Evolutionary conservation across 2,113 vertebrate species (phyloP), one percentile per base, ranked within the genome.

Genomic region (Hydrolagus affinis): DNA sequence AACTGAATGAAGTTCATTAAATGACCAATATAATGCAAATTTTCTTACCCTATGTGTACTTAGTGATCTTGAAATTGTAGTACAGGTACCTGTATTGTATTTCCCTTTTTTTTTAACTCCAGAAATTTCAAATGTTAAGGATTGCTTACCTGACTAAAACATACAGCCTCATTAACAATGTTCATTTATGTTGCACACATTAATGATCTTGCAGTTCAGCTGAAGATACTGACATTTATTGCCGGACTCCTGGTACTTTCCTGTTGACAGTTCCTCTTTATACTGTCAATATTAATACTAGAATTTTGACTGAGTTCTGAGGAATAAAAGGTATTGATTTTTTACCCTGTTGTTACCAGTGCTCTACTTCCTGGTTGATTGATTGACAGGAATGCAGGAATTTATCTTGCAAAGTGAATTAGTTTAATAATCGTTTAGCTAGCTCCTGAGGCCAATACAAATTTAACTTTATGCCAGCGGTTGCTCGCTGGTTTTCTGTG

Each of bases 311-410:
- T 78, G 76, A 25, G 25, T 11, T 66, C 60, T 32, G 14, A 83
- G 56, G 66, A 28, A 59, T 83, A 64, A 83, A 66, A 66, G 78
- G 14, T 30, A 83, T 83, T 83, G 78, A 83, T 83, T 83, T 30
- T 83, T 83, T 83, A 14, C 62, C 28, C 19, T 32, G 21, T 32
- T 66, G 8, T 59, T 66, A 25, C 78, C 57, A 64, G 14, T 64
- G 30, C 59, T 64, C 59, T 28, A 83, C 30, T 83, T 83, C 60
- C 21, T 83, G 60, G 25, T 32, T 11, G 30, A 17, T 66, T 66
- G 25, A 28, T 9, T 11, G 9, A 83, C 25, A 15, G 17, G 66
- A 44, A 44, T 44, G 44, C 44, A 83, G 25, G 78, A 3, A 83
- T 66, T 32, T 25, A 32, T 83, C 59, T 62, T 83, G 66, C 60